phyloP scores from a whole-genome alignment of 2,888 invertebrate genomes.

The Nycteola revayana region DNA sequence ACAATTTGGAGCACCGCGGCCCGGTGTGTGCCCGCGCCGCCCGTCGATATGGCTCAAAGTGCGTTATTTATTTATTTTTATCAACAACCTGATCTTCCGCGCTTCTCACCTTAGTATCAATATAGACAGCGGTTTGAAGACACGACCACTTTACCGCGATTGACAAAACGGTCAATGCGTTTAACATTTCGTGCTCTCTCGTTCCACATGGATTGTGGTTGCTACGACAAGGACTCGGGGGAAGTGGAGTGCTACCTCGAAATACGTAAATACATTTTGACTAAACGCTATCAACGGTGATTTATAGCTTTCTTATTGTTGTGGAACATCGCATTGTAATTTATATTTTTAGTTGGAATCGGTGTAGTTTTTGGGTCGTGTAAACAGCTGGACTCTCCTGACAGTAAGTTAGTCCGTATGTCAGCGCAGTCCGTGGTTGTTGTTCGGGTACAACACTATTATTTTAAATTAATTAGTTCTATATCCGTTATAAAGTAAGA shows the following conservation, averaged over 20 bases:
- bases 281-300: constrained; percentile 60
- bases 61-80: constrained; percentile 76
- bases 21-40: constrained; percentile 60
- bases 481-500: constrained; percentile 34
- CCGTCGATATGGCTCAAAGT: constrained; percentile 69
- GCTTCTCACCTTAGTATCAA: constrained; percentile 65
- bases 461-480: constrained; percentile 48
- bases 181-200: constrained; percentile 43
- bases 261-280: constrained; percentile 83
- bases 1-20: constrained; percentile 65
- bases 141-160: constrained; percentile 56
- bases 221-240: constrained; percentile 85
- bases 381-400: constrained; percentile 74
- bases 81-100: constrained; percentile 58
- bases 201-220: constrained; percentile 83
- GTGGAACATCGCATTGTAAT: constrained; percentile 73
- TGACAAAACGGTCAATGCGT: constrained; percentile 58
- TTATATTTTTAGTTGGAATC: constrained; percentile 80
- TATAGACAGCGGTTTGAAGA: constrained; percentile 69
- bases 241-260: constrained; percentile 87
- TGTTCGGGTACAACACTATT: constrained; percentile 58
- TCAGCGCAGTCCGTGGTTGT: constrained; percentile 69
- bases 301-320: constrained; percentile 68
- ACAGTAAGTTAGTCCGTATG: constrained; percentile 67
- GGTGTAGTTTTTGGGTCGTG: constrained; percentile 76